Evolutionary conservation across 2,888 invertebrate species (phyloP), one percentile per base, ranked within the genome.

Genomic region (Willowsia nigromaculata): DNA sequence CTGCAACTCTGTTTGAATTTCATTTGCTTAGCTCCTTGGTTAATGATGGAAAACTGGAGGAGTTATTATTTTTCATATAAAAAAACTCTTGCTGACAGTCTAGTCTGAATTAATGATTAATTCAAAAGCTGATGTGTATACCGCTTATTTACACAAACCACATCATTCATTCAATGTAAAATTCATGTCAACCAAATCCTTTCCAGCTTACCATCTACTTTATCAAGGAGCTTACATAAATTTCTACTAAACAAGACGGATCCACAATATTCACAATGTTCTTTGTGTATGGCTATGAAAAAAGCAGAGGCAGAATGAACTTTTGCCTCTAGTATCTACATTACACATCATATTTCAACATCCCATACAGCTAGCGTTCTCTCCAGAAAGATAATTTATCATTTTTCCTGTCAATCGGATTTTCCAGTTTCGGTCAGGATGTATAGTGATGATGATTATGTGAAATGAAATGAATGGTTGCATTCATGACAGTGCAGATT

Each of bases 401-500:
- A 91, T 91, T 91, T 91, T 91, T 90, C 91, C 91, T 91, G 91
- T 91, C 91, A 91, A 91, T 91, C 90, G 88, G 90, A 85, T 85
- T 85, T 85, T 78, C 78, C 33, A 85, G 76, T 76, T 85, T 85
- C 85, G 65, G 47, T 85, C 59, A 87, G 90, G 91, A 91, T 90
- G 90, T 71, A 27, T 50, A 0, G 56, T 56, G 56, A 80, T 37
- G 56, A 80, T 80, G 90, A 87, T 90, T 68, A 86, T 83, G 81
- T 53, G 71, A 76, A 80, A 76, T 68, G 74, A 85, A 86, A 90
- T 90, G 90, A 90, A 91, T 90, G 91, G 90, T 90, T 91, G 85
- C 81, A 84, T 90, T 90, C 86, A 90, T 86, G 86, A 86, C 81
- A 62, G 68, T 81, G 68, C 86, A 80, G 86, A 86, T 86, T 81